Evolutionary conservation across 2,888 invertebrate genomes (phyloP).

Genomic region (Patella ulyssiponensis): DNA sequence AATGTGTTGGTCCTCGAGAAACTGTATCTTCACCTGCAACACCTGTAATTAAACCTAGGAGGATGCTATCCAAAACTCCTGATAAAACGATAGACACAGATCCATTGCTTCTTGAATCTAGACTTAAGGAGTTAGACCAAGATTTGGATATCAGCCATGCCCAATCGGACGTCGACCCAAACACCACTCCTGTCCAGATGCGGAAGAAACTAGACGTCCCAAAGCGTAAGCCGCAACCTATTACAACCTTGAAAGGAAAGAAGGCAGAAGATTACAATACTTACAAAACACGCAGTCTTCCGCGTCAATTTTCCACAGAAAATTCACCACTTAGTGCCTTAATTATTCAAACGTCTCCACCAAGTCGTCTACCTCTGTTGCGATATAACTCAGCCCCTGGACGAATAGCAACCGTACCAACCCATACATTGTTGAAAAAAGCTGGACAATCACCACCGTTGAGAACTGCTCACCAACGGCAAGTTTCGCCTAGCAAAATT

Average conservation of each 20-base stretch:
- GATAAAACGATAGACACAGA: not conserved
- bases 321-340: slow-evolving; percentile 37
- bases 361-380: slow-evolving; percentile 47
- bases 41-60: not conserved
- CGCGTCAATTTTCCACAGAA: slow-evolving; percentile 41
- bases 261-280: slow-evolving; percentile 30
- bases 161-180: not conserved
- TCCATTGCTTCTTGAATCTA: not conserved
- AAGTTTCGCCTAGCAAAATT: slow-evolving; percentile 42
- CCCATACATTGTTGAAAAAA: slow-evolving; percentile 44
- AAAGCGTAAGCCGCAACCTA: slow-evolving; percentile 60
- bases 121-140: not conserved
- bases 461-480: slow-evolving; percentile 23
- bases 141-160: not conserved
- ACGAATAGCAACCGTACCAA: slow-evolving; percentile 60
- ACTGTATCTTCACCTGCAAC: not conserved
- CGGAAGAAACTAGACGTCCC: slow-evolving; percentile 22
- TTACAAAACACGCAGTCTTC: slow-evolving; percentile 45
- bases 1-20: not conserved
- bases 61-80: not conserved
- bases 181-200: not conserved
- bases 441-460: slow-evolving; percentile 17
- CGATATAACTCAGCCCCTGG: slow-evolving; percentile 63
- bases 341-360: slow-evolving; percentile 46
- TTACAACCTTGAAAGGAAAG: slow-evolving; percentile 58